Evolutionary conservation across 2,888 invertebrate species (phyloP).

Genomic region (Monopis laevigella): DNA sequence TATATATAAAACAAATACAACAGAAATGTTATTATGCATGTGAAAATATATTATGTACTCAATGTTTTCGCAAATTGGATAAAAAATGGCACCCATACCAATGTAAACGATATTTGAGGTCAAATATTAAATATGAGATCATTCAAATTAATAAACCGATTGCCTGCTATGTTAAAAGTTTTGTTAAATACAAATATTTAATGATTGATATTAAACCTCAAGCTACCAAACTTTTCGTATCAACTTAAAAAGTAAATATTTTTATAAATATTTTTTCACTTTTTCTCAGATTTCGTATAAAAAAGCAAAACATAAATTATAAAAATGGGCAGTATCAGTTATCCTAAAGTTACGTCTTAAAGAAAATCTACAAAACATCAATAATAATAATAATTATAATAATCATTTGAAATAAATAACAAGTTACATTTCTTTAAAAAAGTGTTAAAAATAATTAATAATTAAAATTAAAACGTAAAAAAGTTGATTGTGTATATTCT

Average conservation of each 20-base stretch:
- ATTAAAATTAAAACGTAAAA: slow-evolving; percentile 26
- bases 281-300: slow-evolving; percentile 22
- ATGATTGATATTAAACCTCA: slow-evolving; percentile 1
- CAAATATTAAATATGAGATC: slow-evolving; percentile 6
- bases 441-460: slow-evolving; percentile 59
- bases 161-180: slow-evolving; percentile 46
- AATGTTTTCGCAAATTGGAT: background rate
- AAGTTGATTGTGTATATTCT: slow-evolving; percentile 49
- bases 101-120: background rate
- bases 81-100: background rate
- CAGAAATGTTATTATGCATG: no score
- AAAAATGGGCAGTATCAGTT: slow-evolving; percentile 58
- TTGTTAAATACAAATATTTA: slow-evolving; percentile 27
- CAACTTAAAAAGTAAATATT: slow-evolving; percentile 11
- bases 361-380: slow-evolving; percentile 49
- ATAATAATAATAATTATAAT: slow-evolving; percentile 62
- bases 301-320: slow-evolving; percentile 36
- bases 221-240: background rate
- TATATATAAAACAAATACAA: background rate
- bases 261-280: slow-evolving; percentile 17
- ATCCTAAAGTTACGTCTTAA: slow-evolving; percentile 56
- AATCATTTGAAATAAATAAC: slow-evolving; percentile 69
- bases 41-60: no score
- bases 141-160: slow-evolving; percentile 31
- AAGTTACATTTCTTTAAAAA: slow-evolving; percentile 57